A percentile compares a stretch with the other conserved stretches of the same genome.
phyloP scores from a whole-genome alignment of 2,797 vertebrate genomes.

The Ceryle rudis region DNA sequence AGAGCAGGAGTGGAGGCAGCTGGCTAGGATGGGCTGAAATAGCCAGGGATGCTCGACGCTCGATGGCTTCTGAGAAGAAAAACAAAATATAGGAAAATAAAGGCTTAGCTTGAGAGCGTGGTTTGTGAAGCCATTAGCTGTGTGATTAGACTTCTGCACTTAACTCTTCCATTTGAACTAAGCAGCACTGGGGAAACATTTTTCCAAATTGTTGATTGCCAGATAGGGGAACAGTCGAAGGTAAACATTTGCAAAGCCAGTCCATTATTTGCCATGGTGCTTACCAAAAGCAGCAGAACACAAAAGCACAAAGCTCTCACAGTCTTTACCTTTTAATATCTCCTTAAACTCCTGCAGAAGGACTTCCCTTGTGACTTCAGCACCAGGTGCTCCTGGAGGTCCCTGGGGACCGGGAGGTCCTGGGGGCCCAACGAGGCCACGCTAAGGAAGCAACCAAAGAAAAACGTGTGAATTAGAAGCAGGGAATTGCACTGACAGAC shows the following conservation, averaged over 20 bases:
- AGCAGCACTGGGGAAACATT: background rate
- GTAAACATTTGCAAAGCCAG: background rate
- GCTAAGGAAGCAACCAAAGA: constrained; percentile 73
- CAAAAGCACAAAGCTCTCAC: background rate
- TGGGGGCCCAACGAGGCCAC: constrained; percentile 89
- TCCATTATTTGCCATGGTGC: background rate
- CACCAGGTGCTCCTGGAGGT: constrained; percentile 86
- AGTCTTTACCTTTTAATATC: constrained; percentile 89
- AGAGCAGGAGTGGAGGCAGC: constrained; percentile 80
- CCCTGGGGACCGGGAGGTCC: constrained; percentile 91
- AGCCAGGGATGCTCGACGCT: constrained; percentile 79
- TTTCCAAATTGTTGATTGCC: background rate
- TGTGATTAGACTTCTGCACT: rapidly evolving
- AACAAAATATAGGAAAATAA: background rate
- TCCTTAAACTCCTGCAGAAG: constrained; percentile 92
- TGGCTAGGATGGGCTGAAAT: constrained; percentile 77
- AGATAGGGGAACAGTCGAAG: background rate
- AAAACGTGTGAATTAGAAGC: background rate
- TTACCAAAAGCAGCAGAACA: background rate
- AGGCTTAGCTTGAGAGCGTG: background rate
- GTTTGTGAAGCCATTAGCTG: background rate
- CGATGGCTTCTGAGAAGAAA: constrained; percentile 83
- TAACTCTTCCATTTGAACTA: background rate
- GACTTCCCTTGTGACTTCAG: constrained; percentile 89
- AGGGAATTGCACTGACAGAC: background rate